phyloP scores from a whole-genome alignment of 2,797 vertebrate species.

The Pangasius krempfi region DNA sequence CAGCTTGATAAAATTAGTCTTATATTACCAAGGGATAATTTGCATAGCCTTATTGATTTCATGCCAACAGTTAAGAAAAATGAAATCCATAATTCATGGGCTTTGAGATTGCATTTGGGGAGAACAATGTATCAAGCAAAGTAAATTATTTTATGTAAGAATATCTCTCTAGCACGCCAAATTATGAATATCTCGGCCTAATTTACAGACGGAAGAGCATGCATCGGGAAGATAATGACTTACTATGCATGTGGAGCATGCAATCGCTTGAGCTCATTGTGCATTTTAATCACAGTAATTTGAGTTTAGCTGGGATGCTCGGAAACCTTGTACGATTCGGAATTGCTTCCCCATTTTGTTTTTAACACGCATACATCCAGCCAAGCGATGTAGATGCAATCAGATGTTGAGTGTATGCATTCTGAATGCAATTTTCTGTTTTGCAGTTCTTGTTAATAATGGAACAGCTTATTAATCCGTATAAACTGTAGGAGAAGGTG shows the following conservation, averaged over 20 bases:
- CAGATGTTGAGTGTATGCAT: background rate
- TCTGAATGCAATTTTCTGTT: slow-evolving; percentile 26
- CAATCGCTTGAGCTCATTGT: slow-evolving; percentile 29
- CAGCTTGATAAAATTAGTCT: background rate
- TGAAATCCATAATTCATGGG: slow-evolving; percentile 65
- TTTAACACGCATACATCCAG: background rate
- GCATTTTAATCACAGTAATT: slow-evolving; percentile 53
- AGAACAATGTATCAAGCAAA: slow-evolving; percentile 60
- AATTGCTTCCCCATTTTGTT: slow-evolving; percentile 4
- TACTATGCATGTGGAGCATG: slow-evolving; percentile 40
- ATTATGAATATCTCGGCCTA: slow-evolving; percentile 62
- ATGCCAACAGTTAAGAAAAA: slow-evolving; percentile 35
- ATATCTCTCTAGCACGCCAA: slow-evolving; percentile 53
- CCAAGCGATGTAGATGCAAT: background rate
- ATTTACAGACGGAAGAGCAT: slow-evolving; percentile 61
- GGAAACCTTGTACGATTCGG: slow-evolving; percentile 18
- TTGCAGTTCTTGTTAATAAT: slow-evolving; percentile 18
- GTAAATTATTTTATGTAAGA: slow-evolving; percentile 60
- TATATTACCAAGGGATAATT: slow-evolving; percentile 42
- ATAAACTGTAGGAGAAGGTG: background rate
- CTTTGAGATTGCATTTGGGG: slow-evolving; percentile 45
- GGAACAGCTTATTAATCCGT: background rate
- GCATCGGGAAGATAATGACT: slow-evolving; percentile 46
- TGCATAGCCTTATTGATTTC: slow-evolving; percentile 48
- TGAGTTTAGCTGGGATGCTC: slow-evolving; percentile 4